Conservation (phyloP, 2,113 vertebrate genomes). For the Amblyopsis rosae region DNA sequence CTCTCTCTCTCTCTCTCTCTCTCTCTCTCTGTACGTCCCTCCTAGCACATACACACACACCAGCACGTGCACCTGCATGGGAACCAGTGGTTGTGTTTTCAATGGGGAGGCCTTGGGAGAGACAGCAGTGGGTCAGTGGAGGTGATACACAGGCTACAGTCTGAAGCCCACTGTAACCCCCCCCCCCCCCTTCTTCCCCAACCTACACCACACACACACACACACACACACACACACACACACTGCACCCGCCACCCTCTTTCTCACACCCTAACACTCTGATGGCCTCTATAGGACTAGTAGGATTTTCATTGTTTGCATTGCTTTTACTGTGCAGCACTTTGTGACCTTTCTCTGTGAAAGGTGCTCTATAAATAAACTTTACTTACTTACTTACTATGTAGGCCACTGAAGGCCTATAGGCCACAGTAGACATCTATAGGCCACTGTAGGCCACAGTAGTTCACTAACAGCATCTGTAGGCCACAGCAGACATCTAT, state of each 20-base stretch:
- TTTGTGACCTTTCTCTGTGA: too few relatives aligned
- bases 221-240: conserved; percentile 48
- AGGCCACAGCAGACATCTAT: too few relatives aligned
- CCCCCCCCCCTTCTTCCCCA: too few relatives aligned
- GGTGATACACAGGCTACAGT: conserved; percentile 56
- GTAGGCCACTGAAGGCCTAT: too few relatives aligned
- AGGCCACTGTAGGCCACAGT: too few relatives aligned
- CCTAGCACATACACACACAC: conserved; percentile 7
- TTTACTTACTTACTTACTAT: too few relatives aligned
- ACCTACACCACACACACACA: not conserved
- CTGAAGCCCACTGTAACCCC: conserved; percentile 58
- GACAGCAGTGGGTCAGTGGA: conserved; percentile 65
- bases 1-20: not conserved
- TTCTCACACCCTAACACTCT: conserved; percentile 61
- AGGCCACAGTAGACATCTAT: too few relatives aligned
- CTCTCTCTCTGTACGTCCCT: conserved; percentile 1
- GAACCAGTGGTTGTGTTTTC: conserved; percentile 60
- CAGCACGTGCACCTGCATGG: conserved; percentile 23
- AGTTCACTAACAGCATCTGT: too few relatives aligned
- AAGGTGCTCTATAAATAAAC: too few relatives aligned
- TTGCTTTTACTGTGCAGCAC: too few relatives aligned
- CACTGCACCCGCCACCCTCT: conserved; percentile 67
- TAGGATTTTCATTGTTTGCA: too few relatives aligned
- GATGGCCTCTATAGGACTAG: too few relatives aligned
- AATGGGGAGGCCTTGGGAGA: conserved; percentile 58